Conservation (phyloP, 2,797 vertebrate genomes). For the Apodemus agrarius region DNA sequence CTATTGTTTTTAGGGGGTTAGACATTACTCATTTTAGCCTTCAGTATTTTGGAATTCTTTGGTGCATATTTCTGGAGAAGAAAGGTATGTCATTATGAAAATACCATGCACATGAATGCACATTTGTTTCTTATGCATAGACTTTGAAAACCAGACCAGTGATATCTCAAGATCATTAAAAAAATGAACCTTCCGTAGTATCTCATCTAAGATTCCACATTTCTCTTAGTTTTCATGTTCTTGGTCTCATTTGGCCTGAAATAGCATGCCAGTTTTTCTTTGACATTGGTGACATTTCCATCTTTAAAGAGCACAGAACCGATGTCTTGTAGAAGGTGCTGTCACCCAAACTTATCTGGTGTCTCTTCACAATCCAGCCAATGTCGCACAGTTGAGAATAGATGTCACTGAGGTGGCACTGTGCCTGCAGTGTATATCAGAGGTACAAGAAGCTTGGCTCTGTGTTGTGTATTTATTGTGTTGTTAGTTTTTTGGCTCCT, state of each 20-base stretch:
- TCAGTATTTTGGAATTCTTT: neutral
- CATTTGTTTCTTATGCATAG: neutral
- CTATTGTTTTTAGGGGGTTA: neutral
- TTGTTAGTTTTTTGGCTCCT: neutral
- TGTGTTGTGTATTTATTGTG: neutral
- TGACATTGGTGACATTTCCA: constrained; percentile 7
- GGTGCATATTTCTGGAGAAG: neutral
- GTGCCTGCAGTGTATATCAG: neutral
- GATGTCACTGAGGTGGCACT: neutral
- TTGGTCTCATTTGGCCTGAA: constrained; percentile 27
- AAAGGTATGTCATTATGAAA: neutral
- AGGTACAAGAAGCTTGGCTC: neutral
- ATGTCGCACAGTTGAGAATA: neutral
- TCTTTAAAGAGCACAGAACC: constrained; percentile 4
- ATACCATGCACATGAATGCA: neutral
- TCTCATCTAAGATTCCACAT: neutral
- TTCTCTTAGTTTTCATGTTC: neutral
- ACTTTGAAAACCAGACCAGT: neutral
- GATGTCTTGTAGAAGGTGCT: neutral
- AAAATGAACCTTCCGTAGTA: neutral
- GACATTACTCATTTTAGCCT: neutral
- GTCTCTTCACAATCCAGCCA: neutral
- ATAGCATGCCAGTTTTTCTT: neutral
- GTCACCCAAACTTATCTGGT: neutral
- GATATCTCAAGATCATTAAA: neutral